Evolutionary conservation across 1,140 invertebrate genomes (phyloP).

Genomic region (Asbolus verrucosus): DNA sequence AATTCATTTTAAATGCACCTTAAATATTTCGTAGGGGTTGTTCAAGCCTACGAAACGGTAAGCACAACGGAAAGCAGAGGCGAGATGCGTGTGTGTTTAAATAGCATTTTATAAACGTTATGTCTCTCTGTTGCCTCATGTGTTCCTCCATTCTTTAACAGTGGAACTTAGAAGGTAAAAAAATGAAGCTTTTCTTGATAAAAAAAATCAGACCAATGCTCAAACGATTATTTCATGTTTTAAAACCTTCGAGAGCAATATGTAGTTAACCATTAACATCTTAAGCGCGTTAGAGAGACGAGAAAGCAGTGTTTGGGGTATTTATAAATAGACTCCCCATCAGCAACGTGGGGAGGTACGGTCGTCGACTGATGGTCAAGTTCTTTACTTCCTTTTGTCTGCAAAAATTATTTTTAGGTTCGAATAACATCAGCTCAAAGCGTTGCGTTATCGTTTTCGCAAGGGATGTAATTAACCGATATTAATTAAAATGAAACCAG

Average conservation of each 20-base stretch:
- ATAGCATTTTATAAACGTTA: too few species aligned
- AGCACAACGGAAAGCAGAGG: slow-evolving; percentile 11
- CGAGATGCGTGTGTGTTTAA: slow-evolving; percentile 11
- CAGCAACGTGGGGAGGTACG: slow-evolving; percentile 23
- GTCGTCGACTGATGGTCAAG: slow-evolving; percentile 13
- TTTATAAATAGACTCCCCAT: slow-evolving; percentile 32
- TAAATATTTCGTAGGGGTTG: slow-evolving; percentile 22
- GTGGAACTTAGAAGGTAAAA: too few species aligned
- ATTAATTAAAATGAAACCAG: too few species aligned
- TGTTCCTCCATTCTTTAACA: too few species aligned
- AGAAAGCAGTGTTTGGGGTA: slow-evolving; percentile 16
- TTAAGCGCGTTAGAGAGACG: slow-evolving; percentile 18
- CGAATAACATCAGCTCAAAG: not conserved
- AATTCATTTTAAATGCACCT: slow-evolving; percentile 39
- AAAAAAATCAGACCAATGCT: too few species aligned
- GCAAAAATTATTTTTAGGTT: slow-evolving; percentile 5
- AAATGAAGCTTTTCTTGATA: too few species aligned
- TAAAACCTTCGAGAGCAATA: too few species aligned
- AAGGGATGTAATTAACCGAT: too few species aligned
- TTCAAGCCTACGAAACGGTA: slow-evolving; percentile 18
- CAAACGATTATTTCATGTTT: too few species aligned
- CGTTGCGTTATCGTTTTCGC: too few species aligned
- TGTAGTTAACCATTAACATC: too few species aligned
- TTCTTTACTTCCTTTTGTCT: slow-evolving; percentile 2
- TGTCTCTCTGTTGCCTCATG: too few species aligned